A percentile compares a stretch with the other conserved stretches of the same genome.
phyloP scores from a whole-genome alignment of 2,113 vertebrate species.

The Crotalus helleri region DNA sequence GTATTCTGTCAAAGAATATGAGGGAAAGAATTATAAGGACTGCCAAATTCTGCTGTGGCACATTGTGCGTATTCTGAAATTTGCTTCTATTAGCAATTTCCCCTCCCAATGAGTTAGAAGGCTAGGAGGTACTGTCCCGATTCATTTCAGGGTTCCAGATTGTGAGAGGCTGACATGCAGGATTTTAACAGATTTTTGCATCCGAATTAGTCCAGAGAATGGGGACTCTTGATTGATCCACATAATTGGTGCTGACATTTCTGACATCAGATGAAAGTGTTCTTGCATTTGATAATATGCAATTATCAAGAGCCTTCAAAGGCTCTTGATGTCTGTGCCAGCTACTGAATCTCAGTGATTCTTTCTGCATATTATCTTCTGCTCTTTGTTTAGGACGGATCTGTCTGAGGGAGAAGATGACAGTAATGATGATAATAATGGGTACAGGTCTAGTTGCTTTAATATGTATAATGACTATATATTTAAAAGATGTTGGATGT shows the following conservation, averaged over 20 bases:
- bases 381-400: accelerated
- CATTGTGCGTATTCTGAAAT: neutral
- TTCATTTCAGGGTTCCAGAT: neutral
- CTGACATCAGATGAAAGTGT: neutral
- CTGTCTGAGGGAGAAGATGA: neutral
- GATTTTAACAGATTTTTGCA: neutral
- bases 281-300: neutral
- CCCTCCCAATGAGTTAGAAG: neutral
- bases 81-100: neutral
- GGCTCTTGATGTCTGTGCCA: accelerated
- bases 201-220: neutral
- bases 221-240: neutral
- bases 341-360: neutral
- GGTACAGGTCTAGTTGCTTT: accelerated
- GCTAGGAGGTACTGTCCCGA: neutral
- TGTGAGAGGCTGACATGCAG: neutral
- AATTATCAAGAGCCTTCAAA: neutral
- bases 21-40: neutral
- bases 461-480: neutral
- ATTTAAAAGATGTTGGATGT: neutral
- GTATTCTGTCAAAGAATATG: neutral
- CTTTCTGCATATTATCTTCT: neutral
- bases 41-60: neutral
- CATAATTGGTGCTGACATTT: neutral
- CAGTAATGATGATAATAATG: accelerated